Conservation (phyloP, 2,888 invertebrate genomes). For the Meiosimyza platycephala region DNA sequence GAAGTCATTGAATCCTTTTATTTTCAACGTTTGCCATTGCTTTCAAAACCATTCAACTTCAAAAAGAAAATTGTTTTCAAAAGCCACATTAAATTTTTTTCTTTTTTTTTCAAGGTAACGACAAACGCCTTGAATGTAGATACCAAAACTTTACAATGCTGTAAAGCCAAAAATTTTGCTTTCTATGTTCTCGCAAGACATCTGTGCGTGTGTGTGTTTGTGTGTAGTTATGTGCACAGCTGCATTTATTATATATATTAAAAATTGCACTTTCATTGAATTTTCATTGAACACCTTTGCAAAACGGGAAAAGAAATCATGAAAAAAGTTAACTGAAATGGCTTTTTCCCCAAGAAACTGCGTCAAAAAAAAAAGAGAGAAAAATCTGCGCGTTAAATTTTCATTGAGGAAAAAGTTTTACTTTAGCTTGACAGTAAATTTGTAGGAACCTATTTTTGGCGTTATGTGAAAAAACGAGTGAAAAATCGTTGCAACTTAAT, state of each 20-base stretch:
- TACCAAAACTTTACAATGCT: not conserved
- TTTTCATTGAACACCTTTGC: slow-evolving; percentile 1
- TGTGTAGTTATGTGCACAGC: no score
- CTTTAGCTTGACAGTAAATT: not conserved
- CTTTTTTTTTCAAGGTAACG: no score
- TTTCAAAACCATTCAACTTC: slow-evolving; percentile 4
- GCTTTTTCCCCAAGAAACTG: slow-evolving; percentile 17
- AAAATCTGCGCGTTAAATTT: not conserved
- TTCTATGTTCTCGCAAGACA: not conserved
- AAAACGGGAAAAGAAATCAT: not conserved
- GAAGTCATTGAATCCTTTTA: no score
- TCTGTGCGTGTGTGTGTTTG: not conserved
- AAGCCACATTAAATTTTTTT: not conserved
- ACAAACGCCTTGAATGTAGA: no score
- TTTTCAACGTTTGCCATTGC: not conserved
- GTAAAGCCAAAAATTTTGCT: not conserved
- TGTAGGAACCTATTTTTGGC: not conserved
- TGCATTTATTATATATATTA: slow-evolving; percentile 22
- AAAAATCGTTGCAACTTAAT: not conserved
- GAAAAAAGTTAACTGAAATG: slow-evolving; percentile 11
- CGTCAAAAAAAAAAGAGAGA: not conserved
- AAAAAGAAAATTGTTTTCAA: not conserved
- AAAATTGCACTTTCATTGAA: slow-evolving; percentile 3
- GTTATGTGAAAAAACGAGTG: not conserved
- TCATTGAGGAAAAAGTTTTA: not conserved